phyloP scores from a whole-genome alignment of 2,113 vertebrate species.

The Tauraco erythrolophus region DNA sequence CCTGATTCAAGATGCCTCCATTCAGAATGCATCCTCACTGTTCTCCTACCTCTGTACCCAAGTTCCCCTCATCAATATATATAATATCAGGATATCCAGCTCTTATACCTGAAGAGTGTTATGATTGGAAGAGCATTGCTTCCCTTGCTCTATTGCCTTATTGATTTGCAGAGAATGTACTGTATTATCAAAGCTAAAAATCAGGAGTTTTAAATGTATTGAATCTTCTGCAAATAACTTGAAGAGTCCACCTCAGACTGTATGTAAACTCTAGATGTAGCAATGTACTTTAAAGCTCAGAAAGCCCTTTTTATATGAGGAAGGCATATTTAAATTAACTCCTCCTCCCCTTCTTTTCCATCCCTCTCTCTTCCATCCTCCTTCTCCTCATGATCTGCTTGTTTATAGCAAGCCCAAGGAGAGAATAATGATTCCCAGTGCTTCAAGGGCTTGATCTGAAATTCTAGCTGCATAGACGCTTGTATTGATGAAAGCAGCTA shows the following conservation, averaged over 20 bases:
- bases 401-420: background rate
- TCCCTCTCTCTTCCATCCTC: background rate
- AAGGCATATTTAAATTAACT: background rate
- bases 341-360: background rate
- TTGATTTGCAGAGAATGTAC: background rate
- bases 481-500: background rate
- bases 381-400: background rate
- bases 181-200: background rate
- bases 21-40: no score
- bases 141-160: background rate
- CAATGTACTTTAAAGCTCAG: background rate
- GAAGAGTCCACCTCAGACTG: background rate
- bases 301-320: background rate
- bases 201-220: background rate
- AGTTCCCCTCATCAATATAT: no score
- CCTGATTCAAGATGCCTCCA: no score
- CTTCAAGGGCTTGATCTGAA: constrained; percentile 7
- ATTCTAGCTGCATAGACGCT: background rate
- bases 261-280: background rate
- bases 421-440: background rate
- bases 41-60: no score
- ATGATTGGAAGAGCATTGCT: no score
- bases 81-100: no score
- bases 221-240: background rate
- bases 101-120: no score